Base-by-base conservation (phyloP, 2,888 invertebrate species). In the Caenorhabditis sulstoni region DNA sequence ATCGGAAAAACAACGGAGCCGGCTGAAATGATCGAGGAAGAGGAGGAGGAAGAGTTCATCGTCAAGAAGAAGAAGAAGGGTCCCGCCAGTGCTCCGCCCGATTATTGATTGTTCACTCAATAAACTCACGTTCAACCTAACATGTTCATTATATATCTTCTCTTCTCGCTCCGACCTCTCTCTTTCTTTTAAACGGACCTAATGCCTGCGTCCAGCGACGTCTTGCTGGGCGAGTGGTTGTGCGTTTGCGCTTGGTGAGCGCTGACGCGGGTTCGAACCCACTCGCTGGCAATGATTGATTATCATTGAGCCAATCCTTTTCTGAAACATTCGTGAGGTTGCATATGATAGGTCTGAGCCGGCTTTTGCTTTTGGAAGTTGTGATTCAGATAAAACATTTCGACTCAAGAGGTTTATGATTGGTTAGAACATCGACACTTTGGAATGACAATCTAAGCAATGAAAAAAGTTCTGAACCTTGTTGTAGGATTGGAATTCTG, bases 301-400 rank as follows among this genome's bases (percentile, higher is more conserved):
- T 77, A 70, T 77, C 71, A 71, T 70, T 68, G 70, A 65, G 66
- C 70, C 58, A 65, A 59, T 70, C 64, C 70, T 58, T 70, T 77
- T 71, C 71, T 71, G 71, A 70, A 55, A 18, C 55, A 44, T 58
- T 45, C 7, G 49, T 71, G 71, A 71, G 71, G 71, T 55, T 71
- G 71, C 7, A 71, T 62, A 71, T 71, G 71, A 71, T 71, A 71
- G 71, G 71, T 71, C 71, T 71, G 71, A 71, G 71, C 71, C 71
- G 47, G 37, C n/a, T 57, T 64, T 62, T 49, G 3, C 29, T 5
- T 29, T 29, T 29, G 3, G 3, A 7, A 29, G 29, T 29, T 7
- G 29, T 7, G 3, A 29, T 29, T 29, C 7, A 5, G 29, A 29
- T 29, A 29, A 5, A 7, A 29, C 4, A 5, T 29, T 29, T 29